Base-by-base conservation (phyloP, 1,140 invertebrate species). In the Drosophila littoralis region DNA sequence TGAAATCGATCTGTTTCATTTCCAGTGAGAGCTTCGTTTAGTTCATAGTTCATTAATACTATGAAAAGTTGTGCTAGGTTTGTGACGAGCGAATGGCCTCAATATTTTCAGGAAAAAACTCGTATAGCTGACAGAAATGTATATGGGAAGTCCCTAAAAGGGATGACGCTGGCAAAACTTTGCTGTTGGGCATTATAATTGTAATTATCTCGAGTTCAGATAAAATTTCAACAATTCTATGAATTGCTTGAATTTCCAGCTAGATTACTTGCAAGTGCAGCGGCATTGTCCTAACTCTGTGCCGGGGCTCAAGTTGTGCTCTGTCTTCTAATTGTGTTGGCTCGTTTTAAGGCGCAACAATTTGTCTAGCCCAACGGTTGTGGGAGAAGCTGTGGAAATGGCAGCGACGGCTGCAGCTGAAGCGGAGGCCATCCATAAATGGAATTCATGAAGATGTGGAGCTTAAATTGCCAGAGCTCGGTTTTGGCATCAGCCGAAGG, bases 301-400 rank as follows among this genome's bases (percentile, higher is more conserved):
- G 22, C 22, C 22, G 4, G 22, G 4, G 15, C 46, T 50, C 51
- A 46, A 35, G 33, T 28, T 28, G 22, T 60, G 7, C 35, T 45
- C 22, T 45, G 61, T 9, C 48, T 61, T n/a, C 48, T 61, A 72
- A 72, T 66, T 72, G 61, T 42, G 46, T 22, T 64, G 43, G 52
- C 35, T 40, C 28, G 36, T 43, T 63, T 48, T 40, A 54, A 71
- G 52, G 22, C 32, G 12, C 35, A 48, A 38, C 59, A 70, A 70
- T 64, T 70, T 72, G 61, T 33, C 36, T 50, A 58, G 52, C 28
- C 35, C 15, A 40, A 13, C 22, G 22, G 22, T 4, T 28, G 22
- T 28, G 22, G 22, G 0, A 28, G 22, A 28, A 28, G 22, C 22
- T 28, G 22, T 28, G 22, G 4, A 28, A 28, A 28, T 28, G 22